phyloP scores from a whole-genome alignment of 2,888 invertebrate genomes.

The Nomada fucata region DNA sequence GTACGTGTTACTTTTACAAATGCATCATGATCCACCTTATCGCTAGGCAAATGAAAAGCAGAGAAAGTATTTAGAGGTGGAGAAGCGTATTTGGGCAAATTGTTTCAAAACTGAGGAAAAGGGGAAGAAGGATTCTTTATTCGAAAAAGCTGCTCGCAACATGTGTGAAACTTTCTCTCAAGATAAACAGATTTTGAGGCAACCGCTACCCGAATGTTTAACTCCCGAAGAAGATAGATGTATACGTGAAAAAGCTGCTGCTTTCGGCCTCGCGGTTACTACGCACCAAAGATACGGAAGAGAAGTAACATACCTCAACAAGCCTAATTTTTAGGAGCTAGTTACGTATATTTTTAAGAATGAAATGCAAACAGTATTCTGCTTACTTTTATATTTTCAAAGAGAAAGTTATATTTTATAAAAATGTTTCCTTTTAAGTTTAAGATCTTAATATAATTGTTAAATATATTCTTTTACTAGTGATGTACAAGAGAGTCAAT shows the following conservation, averaged over 20 bases:
- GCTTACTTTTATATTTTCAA: constrained; percentile 16
- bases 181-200: constrained; percentile 83
- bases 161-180: constrained; percentile 85
- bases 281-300: constrained; percentile 73
- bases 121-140: constrained; percentile 64
- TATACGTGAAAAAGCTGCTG: constrained; percentile 84
- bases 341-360: constrained; percentile 7
- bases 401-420: constrained; percentile 12
- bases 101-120: constrained; percentile 72
- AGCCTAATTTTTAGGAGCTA: constrained; percentile 56
- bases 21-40: neutral
- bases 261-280: constrained; percentile 84
- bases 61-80: constrained; percentile 78
- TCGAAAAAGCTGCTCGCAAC: constrained; percentile 83
- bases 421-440: constrained; percentile 6
- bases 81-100: constrained; percentile 82
- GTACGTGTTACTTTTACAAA: neutral
- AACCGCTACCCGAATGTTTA: constrained; percentile 85
- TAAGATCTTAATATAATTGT: neutral
- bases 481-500: neutral
- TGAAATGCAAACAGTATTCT: neutral
- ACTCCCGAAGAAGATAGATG: constrained; percentile 84
- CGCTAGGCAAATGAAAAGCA: constrained; percentile 75
- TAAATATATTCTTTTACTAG: neutral
- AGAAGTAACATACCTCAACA: constrained; percentile 68